phyloP scores from a whole-genome alignment of 2,888 invertebrate genomes.

The Cheilosia impressa region DNA sequence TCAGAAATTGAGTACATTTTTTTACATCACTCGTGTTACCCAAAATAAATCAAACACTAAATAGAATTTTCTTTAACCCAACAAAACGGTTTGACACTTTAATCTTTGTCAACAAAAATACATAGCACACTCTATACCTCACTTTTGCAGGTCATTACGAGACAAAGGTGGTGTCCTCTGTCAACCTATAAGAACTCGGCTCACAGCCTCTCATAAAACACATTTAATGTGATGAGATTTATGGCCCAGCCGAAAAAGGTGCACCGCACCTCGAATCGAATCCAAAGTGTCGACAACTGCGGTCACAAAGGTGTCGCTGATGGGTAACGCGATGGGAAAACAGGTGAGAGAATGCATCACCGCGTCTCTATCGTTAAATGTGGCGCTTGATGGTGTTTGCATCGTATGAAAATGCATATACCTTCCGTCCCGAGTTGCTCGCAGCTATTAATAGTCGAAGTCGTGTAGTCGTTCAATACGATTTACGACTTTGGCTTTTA shows the following conservation, averaged over 20 bases:
- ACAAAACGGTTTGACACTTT: conserved; percentile 56
- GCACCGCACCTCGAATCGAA: conserved; percentile 36
- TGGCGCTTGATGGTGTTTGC: conserved; percentile 68
- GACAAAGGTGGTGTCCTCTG: conserved; percentile 17
- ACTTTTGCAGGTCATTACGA: conserved; percentile 41
- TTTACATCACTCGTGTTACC: no score
- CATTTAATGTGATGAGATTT: conserved; percentile 64
- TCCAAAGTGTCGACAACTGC: conserved; percentile 32
- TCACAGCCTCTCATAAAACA: conserved; percentile 58
- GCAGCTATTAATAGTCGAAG: conserved; percentile 41
- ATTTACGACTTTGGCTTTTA: conserved; percentile 69
- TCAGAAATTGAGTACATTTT: no score
- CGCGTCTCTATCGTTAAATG: conserved; percentile 54
- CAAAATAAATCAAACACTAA: background rate
- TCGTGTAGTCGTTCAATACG: conserved; percentile 37
- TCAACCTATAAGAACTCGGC: conserved; percentile 13
- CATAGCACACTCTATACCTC: conserved; percentile 14
- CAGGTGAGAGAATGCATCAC: conserved; percentile 70
- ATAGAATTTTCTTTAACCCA: conserved; percentile 11
- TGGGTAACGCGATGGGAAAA: conserved; percentile 42
- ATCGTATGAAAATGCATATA: conserved; percentile 56
- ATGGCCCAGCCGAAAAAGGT: conserved; percentile 48
- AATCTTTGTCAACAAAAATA: conserved; percentile 15
- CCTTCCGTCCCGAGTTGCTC: conserved; percentile 64
- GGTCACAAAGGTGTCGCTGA: conserved; percentile 53